These are phyloP conservation scores for Cebidichthys violaceus DNA, from an alignment of 2,113 vertebrate species.

Conservation along the genomic window DNA sequence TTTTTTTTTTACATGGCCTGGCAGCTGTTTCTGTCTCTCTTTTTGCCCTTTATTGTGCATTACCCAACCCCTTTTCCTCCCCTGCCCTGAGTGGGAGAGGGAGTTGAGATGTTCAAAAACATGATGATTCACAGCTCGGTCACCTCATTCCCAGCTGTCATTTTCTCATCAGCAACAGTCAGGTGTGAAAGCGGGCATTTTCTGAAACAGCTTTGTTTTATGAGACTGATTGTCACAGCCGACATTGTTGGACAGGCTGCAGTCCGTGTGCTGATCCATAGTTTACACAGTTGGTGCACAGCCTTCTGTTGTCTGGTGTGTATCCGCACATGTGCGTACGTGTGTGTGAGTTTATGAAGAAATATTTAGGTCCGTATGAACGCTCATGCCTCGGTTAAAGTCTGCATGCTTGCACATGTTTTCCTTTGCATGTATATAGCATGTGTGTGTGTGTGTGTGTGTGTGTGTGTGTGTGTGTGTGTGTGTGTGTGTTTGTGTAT, in stretches of 20 bases:
- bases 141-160: conserved; percentile 79
- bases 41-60: conserved; percentile 30
- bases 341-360: conserved; percentile 13
- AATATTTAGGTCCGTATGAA: conserved; percentile 27
- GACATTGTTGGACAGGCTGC: conserved; percentile 1
- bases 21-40: conserved; percentile 76
- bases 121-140: conserved; percentile 62
- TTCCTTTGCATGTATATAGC: conserved; percentile 8
- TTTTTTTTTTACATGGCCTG: conserved; percentile 20
- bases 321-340: neutral
- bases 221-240: conserved; percentile 18
- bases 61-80: conserved; percentile 13
- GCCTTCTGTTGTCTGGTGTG: conserved; percentile 21
- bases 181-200: conserved; percentile 45
- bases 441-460: conserved; percentile 33
- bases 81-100: conserved; percentile 1
- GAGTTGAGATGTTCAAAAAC: conserved; percentile 51
- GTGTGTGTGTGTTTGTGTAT: conserved; percentile 49
- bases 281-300: conserved; percentile 63
- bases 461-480: conserved; percentile 51
- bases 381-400: conserved; percentile 14
- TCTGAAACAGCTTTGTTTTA: conserved; percentile 18
- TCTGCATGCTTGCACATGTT: conserved; percentile 43
- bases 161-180: conserved; percentile 42
- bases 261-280: conserved; percentile 3